Evolutionary conservation across 2,113 vertebrate species (phyloP), one percentile per base, ranked within the genome.

Genomic region (Planiliza haematocheilus): DNA sequence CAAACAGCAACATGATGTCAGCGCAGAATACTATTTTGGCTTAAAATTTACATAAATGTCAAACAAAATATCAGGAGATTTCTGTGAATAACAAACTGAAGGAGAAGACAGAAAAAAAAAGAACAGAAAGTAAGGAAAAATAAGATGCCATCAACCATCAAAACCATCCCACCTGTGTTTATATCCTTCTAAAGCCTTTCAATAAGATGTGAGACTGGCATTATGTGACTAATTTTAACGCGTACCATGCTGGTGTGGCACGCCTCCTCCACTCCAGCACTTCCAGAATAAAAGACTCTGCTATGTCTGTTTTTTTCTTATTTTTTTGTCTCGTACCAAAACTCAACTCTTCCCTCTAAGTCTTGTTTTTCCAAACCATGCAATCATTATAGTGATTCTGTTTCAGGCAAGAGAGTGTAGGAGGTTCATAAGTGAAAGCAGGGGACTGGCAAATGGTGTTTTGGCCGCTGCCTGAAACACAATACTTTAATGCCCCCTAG

Each of bases 401-500:
- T 83, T 73, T 80, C 50, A 67, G 46, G 72, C 68, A 80, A 62
- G 62, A 48, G 45, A 84, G 65, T 75, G 60, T 41, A 42, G 57
- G 59, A 86, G 24, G 30, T 18, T 61, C 56, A 34, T 20, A 66
- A 81, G 81, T 77, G 70, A 64, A 83, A 75, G 73, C 61, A 46
- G 64, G 63, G 60, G 62, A 82, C 57, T 57, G 43, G 63, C 55
- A 56, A 65, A 37, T 42, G 52, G 48, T 13, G 61, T 69, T 50
- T 41, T 45, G 13, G 70, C 67, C 78, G 69, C 12, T 49, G 61
- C 41, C 24, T 7, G 0, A 49, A 57, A 62, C 46, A 50, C 58
- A 58, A 78, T 82, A 38, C 74, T 59, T 56, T 78, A 79, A 80
- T 80, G 83, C 89, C 84, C 86, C 84, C 90, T 89, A 82, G 83